Conservation (phyloP, 2,113 vertebrate genomes). For the zebrafish (Danio rerio) region GRCz12tu NC_133188.1:44974501-44975000, state of each 20-base stretch:
- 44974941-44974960: too few species aligned
- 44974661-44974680: not conserved
- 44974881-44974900: too few species aligned
- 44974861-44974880: too few species aligned
- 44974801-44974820: not conserved
- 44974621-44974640: too few species aligned
- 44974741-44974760: not conserved
- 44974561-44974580: not conserved
- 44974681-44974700: not conserved
- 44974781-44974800: not conserved
- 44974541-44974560: not conserved
- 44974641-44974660: not conserved
- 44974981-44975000: too few species aligned
- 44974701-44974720: not conserved
- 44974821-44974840: not conserved
- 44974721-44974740: not conserved
- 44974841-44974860: too few species aligned
- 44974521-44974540: constrained; percentile 18
- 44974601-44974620: too few species aligned
- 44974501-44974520: not conserved
- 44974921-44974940: too few species aligned
- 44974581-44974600: not conserved
- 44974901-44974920: too few species aligned
- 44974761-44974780: not conserved
- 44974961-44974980: too few species aligned